A percentile compares a stretch with the other conserved stretches of the same genome.
phyloP scores from a whole-genome alignment of 2,888 invertebrate genomes.

The Lasioglossum figueresi region DNA sequence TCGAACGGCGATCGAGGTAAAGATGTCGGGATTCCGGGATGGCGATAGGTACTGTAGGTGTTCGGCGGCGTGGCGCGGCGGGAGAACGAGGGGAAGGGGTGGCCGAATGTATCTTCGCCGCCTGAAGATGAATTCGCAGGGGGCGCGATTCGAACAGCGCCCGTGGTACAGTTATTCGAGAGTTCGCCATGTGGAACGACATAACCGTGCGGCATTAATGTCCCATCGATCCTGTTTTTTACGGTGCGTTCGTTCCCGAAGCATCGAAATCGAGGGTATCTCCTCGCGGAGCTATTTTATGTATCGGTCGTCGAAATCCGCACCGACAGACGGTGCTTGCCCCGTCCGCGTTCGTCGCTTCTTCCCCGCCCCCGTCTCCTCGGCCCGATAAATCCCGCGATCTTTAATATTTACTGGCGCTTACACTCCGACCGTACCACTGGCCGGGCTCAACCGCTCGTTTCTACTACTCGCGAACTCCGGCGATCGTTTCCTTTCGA shows the following conservation, averaged over 20 bases:
- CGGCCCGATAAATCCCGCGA: slow-evolving; percentile 1
- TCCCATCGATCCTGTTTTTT: slow-evolving; percentile 54
- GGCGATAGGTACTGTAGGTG: not conserved
- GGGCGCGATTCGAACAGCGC: not conserved
- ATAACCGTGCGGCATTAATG: slow-evolving; percentile 55
- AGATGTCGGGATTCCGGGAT: not conserved
- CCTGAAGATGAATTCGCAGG: slow-evolving; percentile 10
- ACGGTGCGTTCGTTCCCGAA: slow-evolving; percentile 43
- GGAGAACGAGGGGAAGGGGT: not conserved
- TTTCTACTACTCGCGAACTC: not conserved
- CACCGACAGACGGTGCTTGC: slow-evolving; percentile 29
- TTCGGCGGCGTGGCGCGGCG: not conserved
- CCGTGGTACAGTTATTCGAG: slow-evolving; percentile 18
- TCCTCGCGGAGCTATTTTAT: slow-evolving; percentile 3
- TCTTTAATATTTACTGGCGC: slow-evolving; percentile 25
- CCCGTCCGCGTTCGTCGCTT: not conserved
- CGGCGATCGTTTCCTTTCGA: not conserved
- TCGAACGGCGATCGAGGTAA: not conserved
- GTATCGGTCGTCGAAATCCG: slow-evolving; percentile 19
- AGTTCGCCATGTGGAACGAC: slow-evolving; percentile 47
- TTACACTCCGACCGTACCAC: slow-evolving; percentile 5
- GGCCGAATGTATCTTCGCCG: slow-evolving; percentile 3
- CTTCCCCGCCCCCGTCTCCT: not conserved
- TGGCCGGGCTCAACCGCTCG: not conserved
- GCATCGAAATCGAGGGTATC: slow-evolving; percentile 30